A percentile compares a stretch with the other conserved stretches of the same genome.
phyloP scores from a whole-genome alignment of 2,888 invertebrate genomes.

The Tuberolachnus salignus region DNA sequence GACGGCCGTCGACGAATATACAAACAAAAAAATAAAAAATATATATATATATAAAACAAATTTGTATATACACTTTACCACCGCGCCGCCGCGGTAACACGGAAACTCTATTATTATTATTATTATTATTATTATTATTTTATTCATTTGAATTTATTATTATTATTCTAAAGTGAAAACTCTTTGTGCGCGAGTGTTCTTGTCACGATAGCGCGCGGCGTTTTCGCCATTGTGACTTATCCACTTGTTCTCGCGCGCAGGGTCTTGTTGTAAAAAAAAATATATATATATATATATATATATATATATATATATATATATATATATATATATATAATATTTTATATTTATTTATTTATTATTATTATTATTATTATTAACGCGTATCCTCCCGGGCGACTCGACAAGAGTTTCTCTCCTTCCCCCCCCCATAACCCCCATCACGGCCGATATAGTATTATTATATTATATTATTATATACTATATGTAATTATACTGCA shows the following conservation, averaged over 20 bases:
- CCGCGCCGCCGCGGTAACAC: conserved; percentile 28
- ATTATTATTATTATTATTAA: conserved; percentile 40
- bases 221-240: conserved; percentile 49
- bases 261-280: not conserved
- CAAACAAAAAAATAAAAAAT: too few relatives aligned
- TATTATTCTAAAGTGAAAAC: conserved; percentile 50
- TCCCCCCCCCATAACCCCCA: conserved; percentile 7
- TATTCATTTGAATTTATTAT: conserved; percentile 46
- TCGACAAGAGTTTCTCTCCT: conserved; percentile 3
- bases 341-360: too few relatives aligned
- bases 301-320: not conserved
- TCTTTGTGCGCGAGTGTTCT: conserved; percentile 49
- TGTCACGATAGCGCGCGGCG: conserved; percentile 6
- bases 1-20: conserved; percentile 2
- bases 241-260: conserved; percentile 46
- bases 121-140: conserved; percentile 36
- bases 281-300: not conserved
- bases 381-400: not conserved
- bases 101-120: conserved; percentile 49
- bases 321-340: not conserved
- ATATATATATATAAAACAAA: conserved; percentile 5
- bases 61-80: conserved; percentile 25
- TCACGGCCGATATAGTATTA: too few relatives aligned
- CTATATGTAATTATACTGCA: too few relatives aligned
- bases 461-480: too few relatives aligned